A percentile compares a stretch with the other conserved stretches of the same genome.
phyloP scores from a whole-genome alignment of 37 sponge, comb jelly and placozoan species.

The Aplysina aerophoba region DNA sequence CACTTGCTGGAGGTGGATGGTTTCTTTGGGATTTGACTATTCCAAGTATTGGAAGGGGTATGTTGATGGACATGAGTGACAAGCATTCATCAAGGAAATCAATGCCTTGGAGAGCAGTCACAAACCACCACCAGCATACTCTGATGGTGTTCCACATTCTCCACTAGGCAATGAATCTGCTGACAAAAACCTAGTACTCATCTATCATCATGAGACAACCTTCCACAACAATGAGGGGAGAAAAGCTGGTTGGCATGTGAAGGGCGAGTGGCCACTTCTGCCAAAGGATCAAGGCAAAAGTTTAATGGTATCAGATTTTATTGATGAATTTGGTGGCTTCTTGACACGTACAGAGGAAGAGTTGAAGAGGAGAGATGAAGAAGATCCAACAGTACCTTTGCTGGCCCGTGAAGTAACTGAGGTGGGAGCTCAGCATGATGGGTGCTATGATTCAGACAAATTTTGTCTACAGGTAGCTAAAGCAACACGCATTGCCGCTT shows the following conservation, averaged over 20 bases:
- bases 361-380: neutral
- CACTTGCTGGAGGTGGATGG: too few species aligned
- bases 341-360: neutral
- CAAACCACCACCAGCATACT: slow-evolving; percentile 1
- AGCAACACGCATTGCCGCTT: too few species aligned
- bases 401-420: too few species aligned
- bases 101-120: neutral
- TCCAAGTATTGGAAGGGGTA: too few species aligned
- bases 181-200: slow-evolving; percentile 24
- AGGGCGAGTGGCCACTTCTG: slow-evolving; percentile 28
- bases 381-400: too few species aligned
- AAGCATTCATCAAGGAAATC: neutral
- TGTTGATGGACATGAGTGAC: neutral
- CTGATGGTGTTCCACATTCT: neutral
- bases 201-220: slow-evolving; percentile 50
- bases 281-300: neutral
- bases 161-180: neutral
- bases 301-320: slow-evolving; percentile 42
- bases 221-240: slow-evolving; percentile 37
- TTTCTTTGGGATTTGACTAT: too few species aligned
- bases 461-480: too few species aligned
- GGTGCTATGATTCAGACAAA: too few species aligned
- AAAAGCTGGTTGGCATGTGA: slow-evolving; percentile 38
- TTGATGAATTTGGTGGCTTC: slow-evolving; percentile 28
- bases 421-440: too few species aligned